Base-by-base conservation (phyloP, 2,888 invertebrate genomes). In the Drosophila siamana region DNA sequence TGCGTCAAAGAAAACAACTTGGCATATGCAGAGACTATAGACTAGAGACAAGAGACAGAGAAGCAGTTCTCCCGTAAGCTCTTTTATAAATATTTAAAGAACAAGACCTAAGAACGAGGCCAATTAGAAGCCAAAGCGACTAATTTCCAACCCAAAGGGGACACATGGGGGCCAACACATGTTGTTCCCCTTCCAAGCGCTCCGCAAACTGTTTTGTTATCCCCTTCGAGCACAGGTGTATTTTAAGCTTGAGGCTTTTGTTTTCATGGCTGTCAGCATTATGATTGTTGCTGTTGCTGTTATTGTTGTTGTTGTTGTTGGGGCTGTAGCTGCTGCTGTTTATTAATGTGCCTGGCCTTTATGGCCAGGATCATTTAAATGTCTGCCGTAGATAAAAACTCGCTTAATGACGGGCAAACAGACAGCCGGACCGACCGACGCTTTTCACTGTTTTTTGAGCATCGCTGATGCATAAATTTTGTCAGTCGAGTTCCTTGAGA, bases 291-390 rank as follows among this genome's bases (percentile, higher is more conserved):
- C 56, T 52, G 40, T 55, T 64, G 36, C 30, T 59, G 55, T 3
- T 47, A 26, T 30, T 51, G 62, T 8, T 52, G 43, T 4, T 57
- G 22, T 26, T 6, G 7, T 6, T 26, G 26, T 5, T 24, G 24
- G 24, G 4, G 24, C 24, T 24, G 40, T 8, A 40, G 47, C 15
- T 61, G 60, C 4, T 51, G 38, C 9, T 62, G 50, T 36, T 78
- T 64, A 64, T 64, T 59, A 64, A 65, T 69, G 70, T 57, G 52
- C n/a, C 13, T 62, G 59, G 19, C 51, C 67, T 74, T 74, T 78
- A 78, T 71, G 54, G 62, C 60, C 80, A 72, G 89, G 86, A 89
- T 78, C 82, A 71, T 84, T 86, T 80, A 69, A 80, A 73, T 80
- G 74, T 55, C 78, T 69, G 56, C 13, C 54, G 70, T 71, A 77